phyloP scores from a whole-genome alignment of 2,888 invertebrate genomes.

The Petrolisthes manimaculis region DNA sequence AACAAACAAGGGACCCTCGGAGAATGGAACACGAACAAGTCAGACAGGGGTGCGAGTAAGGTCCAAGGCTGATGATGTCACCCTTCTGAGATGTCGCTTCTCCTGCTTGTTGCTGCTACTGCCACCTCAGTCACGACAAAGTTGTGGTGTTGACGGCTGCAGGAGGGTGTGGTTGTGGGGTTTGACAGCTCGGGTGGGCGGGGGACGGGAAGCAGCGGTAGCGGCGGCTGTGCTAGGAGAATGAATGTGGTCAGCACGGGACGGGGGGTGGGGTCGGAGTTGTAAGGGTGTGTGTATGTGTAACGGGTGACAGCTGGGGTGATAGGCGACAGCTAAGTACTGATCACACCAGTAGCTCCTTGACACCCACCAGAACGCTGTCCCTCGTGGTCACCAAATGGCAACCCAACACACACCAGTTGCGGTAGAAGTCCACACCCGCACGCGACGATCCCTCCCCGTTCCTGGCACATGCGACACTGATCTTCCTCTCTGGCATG shows the following conservation, averaged over 20 bases:
- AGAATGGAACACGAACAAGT: neutral
- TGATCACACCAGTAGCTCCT: no score
- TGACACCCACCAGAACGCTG: neutral
- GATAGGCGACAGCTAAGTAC: no score
- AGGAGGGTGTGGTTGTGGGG: no score
- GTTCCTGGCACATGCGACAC: conserved; percentile 14
- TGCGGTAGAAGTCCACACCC: neutral
- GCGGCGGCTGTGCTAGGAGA: neutral
- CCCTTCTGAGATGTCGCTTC: neutral
- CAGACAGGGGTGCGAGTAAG: neutral
- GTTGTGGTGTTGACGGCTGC: no score
- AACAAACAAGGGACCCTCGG: neutral
- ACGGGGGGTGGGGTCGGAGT: neutral
- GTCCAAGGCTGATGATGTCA: neutral
- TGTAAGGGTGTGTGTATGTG: neutral
- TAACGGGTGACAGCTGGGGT: neutral
- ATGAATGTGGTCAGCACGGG: neutral
- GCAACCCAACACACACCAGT: neutral
- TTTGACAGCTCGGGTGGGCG: no score
- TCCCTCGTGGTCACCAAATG: neutral
- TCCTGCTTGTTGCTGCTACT: neutral
- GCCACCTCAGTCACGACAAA: no score
- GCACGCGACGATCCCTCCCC: neutral
- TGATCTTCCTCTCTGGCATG: conserved; percentile 28
- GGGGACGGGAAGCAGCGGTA: neutral